Conservation (phyloP, 2,113 vertebrate species). For the Phalacrocorax pelagicus region DNA sequence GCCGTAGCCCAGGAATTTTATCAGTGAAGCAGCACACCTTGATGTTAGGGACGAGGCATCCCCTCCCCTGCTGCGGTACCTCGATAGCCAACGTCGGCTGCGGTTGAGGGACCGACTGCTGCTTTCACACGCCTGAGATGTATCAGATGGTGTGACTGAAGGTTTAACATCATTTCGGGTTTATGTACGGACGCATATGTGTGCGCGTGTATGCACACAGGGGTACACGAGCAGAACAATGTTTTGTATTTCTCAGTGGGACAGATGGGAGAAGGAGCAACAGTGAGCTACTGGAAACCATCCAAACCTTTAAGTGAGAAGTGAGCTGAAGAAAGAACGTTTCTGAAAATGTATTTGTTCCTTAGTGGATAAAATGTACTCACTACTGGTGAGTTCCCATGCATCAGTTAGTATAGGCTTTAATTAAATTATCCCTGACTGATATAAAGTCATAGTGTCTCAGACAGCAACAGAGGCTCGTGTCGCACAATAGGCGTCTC, state of each 20-base stretch:
- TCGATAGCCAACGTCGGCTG: rapidly evolving
- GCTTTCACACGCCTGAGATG: rapidly evolving
- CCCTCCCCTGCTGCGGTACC: neutral
- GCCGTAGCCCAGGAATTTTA: neutral
- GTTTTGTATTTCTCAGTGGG: neutral
- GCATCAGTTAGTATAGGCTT: neutral
- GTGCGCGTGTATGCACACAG: neutral
- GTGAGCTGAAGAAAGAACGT: neutral
- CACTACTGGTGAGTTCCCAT: neutral
- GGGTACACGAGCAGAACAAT: rapidly evolving
- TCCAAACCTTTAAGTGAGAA: neutral
- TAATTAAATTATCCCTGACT: neutral
- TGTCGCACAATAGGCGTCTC: neutral
- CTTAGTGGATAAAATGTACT: neutral
- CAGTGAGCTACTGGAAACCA: neutral
- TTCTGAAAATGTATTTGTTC: neutral
- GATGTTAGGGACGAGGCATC: rapidly evolving
- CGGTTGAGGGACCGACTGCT: rapidly evolving
- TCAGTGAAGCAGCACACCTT: neutral
- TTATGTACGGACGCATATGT: neutral
- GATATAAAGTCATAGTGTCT: neutral
- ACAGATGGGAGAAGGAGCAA: conserved; percentile 34
- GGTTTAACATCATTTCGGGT: neutral
- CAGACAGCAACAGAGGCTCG: neutral
- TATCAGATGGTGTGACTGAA: neutral